Conservation (phyloP, 2,888 invertebrate species). For the Drosophila diplacantha region DNA sequence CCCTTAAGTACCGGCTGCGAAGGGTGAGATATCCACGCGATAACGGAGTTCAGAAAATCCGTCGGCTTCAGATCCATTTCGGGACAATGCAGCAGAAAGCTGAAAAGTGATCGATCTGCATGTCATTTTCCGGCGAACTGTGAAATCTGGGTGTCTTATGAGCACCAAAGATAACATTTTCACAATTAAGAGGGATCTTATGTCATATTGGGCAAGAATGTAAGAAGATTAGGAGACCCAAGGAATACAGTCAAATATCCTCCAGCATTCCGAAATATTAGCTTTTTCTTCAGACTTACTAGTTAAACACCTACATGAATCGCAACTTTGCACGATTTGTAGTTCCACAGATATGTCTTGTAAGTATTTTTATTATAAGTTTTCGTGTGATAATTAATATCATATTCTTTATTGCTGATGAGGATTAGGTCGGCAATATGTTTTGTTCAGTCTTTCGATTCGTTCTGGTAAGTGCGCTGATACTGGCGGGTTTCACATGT, state of each 20-base stretch:
- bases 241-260: not conserved
- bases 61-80: not conserved
- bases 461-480: not conserved
- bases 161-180: not conserved
- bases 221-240: not conserved
- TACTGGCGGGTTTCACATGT: not conserved
- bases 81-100: constrained; percentile 11
- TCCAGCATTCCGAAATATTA: not conserved
- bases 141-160: constrained; percentile 12
- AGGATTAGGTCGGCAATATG: not conserved
- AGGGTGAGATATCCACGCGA: constrained; percentile 20
- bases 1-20: constrained; percentile 4
- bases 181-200: not conserved
- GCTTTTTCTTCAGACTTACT: not conserved
- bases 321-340: not conserved
- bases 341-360: not conserved
- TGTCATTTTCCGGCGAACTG: constrained; percentile 14
- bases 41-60: constrained; percentile 12
- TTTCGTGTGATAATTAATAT: not conserved
- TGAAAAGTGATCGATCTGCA: constrained; percentile 16
- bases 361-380: not conserved
- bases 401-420: not conserved
- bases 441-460: not conserved
- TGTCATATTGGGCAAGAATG: constrained; percentile 7
- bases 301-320: no score